phyloP scores from a whole-genome alignment of 1,140 invertebrate genomes.

The Trichogramma pretiosum region DNA sequence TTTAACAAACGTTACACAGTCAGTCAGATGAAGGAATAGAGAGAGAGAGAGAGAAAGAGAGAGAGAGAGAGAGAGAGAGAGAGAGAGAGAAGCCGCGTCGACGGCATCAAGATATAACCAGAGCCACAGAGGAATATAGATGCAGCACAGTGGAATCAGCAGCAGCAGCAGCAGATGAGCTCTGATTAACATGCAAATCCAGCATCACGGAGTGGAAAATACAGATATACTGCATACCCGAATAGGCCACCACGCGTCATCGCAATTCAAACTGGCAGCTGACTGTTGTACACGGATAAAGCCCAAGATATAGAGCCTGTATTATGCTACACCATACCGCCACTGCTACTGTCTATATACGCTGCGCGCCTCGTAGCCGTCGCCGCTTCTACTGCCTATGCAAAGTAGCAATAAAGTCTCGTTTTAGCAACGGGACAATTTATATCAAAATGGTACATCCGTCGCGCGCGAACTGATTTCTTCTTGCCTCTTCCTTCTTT shows the following conservation, averaged over 20 bases:
- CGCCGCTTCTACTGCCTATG: too few relatives aligned
- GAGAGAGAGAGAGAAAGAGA: not conserved
- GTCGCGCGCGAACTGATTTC: too few relatives aligned
- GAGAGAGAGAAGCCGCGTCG: not conserved
- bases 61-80: not conserved
- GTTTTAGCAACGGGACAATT: not conserved
- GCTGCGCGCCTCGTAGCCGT: too few relatives aligned
- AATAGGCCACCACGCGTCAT: too few relatives aligned
- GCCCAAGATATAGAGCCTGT: slow-evolving; percentile 8
- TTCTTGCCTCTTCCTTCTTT: not conserved
- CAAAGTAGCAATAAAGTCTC: slow-evolving; percentile 14
- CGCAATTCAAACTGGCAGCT: slow-evolving; percentile 18
- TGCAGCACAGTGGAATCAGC: not conserved
- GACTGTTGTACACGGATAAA: slow-evolving; percentile 18
- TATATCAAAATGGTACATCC: not conserved
- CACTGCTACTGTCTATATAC: too few relatives aligned
- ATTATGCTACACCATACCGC: too few relatives aligned
- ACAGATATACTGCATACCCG: too few relatives aligned
- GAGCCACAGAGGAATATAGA: not conserved
- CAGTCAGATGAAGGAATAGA: not conserved
- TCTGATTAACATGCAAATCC: slow-evolving; percentile 27
- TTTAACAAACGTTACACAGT: slow-evolving; percentile 20
- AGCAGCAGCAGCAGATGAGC: slow-evolving; percentile 7
- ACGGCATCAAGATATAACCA: too few relatives aligned
- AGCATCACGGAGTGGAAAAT: too few relatives aligned